Evolutionary conservation across 2,888 invertebrate genomes (phyloP), one percentile per base, ranked within the genome.

Genomic region (Patella caerulea): DNA sequence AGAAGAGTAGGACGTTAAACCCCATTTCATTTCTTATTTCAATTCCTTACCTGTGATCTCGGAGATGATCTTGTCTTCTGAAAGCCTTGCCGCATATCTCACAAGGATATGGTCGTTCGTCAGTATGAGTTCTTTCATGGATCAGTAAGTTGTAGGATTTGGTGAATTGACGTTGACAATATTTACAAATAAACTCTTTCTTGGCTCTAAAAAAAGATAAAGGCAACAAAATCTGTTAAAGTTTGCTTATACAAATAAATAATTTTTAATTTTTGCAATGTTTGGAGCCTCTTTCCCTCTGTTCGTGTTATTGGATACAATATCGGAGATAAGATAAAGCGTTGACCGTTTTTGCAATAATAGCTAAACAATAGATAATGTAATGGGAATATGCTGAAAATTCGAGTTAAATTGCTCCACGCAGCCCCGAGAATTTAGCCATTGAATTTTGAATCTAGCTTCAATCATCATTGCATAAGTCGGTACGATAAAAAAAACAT

Each of bases 71-170:
- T 93, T 99, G 98, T 89, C 99, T 94, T 87, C 99, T 94, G 93
- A 99, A 99, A 17, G 98, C 97, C 92, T 99, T 99, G 79, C 97
- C 96, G 91, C 99, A 99, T 88, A 98, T 97, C 92, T 99, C 98
- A 93, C 99, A 99, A 73, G 97, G 96, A 91, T 98, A 99, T 0
- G 98, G 98, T 77, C 98, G 93, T 92, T 99, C 99, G 90, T 98
- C 98, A 12, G 98, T 99, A 91, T 99, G 98, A 2, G 98, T 99
- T 88, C 98, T 93, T 91, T 98, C 98, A 93, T 99, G 99, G 86
- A 99, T 99, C 86, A 98, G 93, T 89, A 99, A 93, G 92, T 99
- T 99, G 93, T 98, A 99, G 24, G 97, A 97, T 93, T 99, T 99
- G 80, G 98, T 98, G 92, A 99, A 99, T 91, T 98, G 97, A 17